Evolutionary conservation across 2,113 vertebrate species (phyloP), one percentile per base, ranked within the genome.

Genomic region (Carollia perspicillata): DNA sequence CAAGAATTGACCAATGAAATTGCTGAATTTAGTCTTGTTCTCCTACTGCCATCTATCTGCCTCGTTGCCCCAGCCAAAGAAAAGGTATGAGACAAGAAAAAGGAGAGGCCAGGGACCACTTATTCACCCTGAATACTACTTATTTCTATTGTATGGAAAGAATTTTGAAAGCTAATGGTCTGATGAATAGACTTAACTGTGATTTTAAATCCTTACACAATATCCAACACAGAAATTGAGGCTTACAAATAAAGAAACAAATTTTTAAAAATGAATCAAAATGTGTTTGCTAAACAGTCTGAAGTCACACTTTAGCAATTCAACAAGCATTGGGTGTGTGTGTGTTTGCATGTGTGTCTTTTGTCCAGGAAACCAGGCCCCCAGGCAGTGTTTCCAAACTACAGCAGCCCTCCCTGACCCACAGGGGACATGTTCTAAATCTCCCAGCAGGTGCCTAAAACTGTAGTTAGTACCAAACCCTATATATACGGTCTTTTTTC

Each of bases 231-330:
- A 89, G 12, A 84, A 71, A 26, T 33, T 71, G 13, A 42, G 30
- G 65, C 13, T 49, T 33, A 37, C 53, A 37, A 60, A 68, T 79
- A 66, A 66, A 44, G 9, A 77, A 53, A 51, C 49, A 51, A 83
- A 42, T 37, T 86, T 84, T 94, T 85, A 79, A 55, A 88, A 95
- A 58, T 14, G 44, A 66, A 93, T 49, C 44, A 55, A 96, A 95
- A 78, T 14, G 55, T 42, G 89, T 81, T 74, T 92, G 47, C 53
- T 83, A 90, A 71, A 60, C 2, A 92, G n/a, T 78, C 7, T 68
- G 37, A 86, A 85, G 47, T 77, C 58, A 77, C 53, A 81, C 23
- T 7, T 87, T 28, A 86, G 68, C 74, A 75, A 58, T 63, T 95
- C n/a, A 83, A 66, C 6, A 94, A 91, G 17, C 72, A 94, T 16